Evolutionary conservation across 1,140 invertebrate species (phyloP), one percentile per base, ranked within the genome.

Genomic region (Spodoptera litura): DNA sequence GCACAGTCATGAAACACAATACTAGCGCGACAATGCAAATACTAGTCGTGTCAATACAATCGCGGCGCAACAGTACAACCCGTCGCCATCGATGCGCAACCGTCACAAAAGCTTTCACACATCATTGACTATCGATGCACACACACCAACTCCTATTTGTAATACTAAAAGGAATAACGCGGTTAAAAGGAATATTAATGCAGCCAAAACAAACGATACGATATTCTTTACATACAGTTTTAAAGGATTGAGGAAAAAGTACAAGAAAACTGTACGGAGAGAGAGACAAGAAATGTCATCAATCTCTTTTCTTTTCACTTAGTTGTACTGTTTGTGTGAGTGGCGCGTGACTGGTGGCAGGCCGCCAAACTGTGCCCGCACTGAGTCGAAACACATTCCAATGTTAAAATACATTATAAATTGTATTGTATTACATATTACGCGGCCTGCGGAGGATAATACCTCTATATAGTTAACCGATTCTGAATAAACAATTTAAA

Each of bases 251-350:
- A 56, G 68, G 68, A 71, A 71, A 68, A 71, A 56, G 52, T 71
- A 20, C 68, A 71, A 20, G 27, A 56, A 68, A 56, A 71, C 52
- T 56, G 27, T 20, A 71, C 55, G n/a, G n/a, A n/a, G n/a, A 53
- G 52, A 71, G 52, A 56, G 38, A 56, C 38, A 56, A 71, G 68
- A 56, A 71, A 56, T 71, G 27, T 71, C 68, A 71, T 56, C 68
- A 71, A 71, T 71, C 68, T 71, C 68, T 52, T 56, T 53, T 31
- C 52, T 71, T 71, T 71, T 56, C 68, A 71, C 52, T 71, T 71
- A 71, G 68, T 56, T 56, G 25, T 71, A 71, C 68, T 56, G 52
- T 56, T 71, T 11, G 38, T 38, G 13, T 20, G 49, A 71, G 20
- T 27, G 27, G 13, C 52, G 10, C 27, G 70, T 10, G 4, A 5